Evolutionary conservation across 2,797 vertebrate genomes (phyloP), one percentile per base, ranked within the genome.

Genomic region (Pseudopleuronectes americanus): DNA sequence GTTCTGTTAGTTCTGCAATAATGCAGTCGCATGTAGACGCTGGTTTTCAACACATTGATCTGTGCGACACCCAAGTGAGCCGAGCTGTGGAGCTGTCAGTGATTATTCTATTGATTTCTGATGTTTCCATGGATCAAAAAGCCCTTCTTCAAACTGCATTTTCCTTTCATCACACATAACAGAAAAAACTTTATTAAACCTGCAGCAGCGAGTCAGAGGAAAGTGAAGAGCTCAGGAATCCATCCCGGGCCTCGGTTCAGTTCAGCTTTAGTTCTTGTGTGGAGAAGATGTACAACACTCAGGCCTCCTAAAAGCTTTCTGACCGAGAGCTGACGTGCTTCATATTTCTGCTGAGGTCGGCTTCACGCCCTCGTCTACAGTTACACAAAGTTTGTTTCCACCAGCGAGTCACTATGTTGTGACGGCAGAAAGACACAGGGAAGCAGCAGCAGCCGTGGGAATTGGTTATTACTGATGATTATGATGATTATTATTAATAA

Each of bases 381-480:
- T 81, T 83, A 74, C 72, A 55, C 53, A 36, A 74, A 56, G 56
- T 68, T 28, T 24, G 13, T 79, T 86, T 87, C 82, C 59, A 85
- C 57, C 64, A 33, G 0, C 78, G 73, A 86, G 68, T 76, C 79
- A 23, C 66, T 55, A 21, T 61, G 57, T 13, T 38, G 33, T 13
- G 31, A 54, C n/a, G 12, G 12, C 21, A 41, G 8, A 64, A 4
- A 22, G 45, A 21, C 7, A 16, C 41, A 19, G 41, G 22, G 55
- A 10, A 10, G 31, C 31, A 33, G 31, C 31, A 33, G 31, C 31
- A 57, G 9, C 5, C 6, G 31, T 59, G 24, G 57, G 41, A 47
- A 47, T 10, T 17, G 41, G 14, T 17, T 19, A 1, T 26, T 10
- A 26, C 16, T 41, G 0, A 21, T 16, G 13, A 21, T 49, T 4